phyloP scores from a whole-genome alignment of 2,888 invertebrate genomes.

The Hecatera dysodea region DNA sequence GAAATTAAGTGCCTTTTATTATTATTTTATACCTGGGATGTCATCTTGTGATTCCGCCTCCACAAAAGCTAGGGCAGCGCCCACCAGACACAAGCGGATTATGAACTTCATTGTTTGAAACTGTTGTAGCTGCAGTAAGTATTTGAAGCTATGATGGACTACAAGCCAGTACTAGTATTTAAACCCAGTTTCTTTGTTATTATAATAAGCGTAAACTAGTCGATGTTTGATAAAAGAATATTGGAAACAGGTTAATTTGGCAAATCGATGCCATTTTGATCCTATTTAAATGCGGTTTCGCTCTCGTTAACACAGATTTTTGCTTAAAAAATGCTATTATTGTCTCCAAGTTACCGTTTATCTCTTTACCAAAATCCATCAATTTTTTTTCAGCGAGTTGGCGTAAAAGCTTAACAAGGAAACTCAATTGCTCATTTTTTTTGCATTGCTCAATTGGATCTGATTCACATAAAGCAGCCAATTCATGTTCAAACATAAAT shows the following conservation, averaged over 20 bases:
- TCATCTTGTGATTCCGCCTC: not conserved
- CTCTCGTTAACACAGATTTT: not conserved
- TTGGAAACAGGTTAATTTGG: slow-evolving; percentile 6
- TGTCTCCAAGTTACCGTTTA: too few relatives aligned
- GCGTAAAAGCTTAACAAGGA: too few relatives aligned
- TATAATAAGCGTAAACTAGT: not conserved
- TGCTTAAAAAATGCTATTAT: not conserved
- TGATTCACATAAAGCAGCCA: too few relatives aligned
- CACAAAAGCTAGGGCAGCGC: not conserved
- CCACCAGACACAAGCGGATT: slow-evolving; percentile 18
- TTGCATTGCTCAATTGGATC: too few relatives aligned
- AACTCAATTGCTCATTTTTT: too few relatives aligned
- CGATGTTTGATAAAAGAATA: slow-evolving; percentile 4
- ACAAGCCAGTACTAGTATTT: not conserved
- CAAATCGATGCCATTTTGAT: not conserved
- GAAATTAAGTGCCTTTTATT: too few relatives aligned
- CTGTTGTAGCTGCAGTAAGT: slow-evolving; percentile 15
- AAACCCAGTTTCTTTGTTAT: not conserved
- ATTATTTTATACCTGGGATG: not conserved
- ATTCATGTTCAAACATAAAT: too few relatives aligned
- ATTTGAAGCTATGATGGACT: slow-evolving; percentile 2
- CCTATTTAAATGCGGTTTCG: too few relatives aligned
- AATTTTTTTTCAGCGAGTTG: too few relatives aligned
- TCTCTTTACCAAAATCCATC: too few relatives aligned
- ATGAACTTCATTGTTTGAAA: slow-evolving; percentile 13